A percentile compares a stretch with the other conserved stretches of the same genome.
phyloP scores from a whole-genome alignment of 37 sponge, comb jelly and placozoan species.

The Chondrosia reniformis region DNA sequence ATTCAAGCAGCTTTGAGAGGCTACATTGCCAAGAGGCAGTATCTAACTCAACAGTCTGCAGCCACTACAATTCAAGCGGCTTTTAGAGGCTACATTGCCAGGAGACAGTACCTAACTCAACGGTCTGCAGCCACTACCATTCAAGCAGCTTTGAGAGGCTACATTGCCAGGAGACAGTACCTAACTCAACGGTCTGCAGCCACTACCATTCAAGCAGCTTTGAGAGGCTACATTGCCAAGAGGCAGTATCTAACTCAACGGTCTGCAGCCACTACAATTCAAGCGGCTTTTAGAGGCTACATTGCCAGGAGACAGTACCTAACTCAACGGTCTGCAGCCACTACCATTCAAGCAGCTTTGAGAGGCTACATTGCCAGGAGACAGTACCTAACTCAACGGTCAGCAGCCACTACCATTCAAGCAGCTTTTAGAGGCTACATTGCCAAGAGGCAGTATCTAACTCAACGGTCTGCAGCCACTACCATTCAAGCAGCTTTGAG shows the following conservation, averaged over 20 bases:
- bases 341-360: constrained; percentile 28
- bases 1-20: background rate
- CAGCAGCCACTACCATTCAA: constrained; percentile 49
- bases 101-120: background rate
- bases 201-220: constrained; percentile 28
- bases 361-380: constrained; percentile 25
- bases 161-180: constrained; percentile 12
- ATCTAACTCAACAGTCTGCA: background rate
- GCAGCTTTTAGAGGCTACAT: constrained; percentile 9
- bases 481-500: constrained; percentile 32
- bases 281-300: constrained; percentile 18
- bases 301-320: constrained; percentile 7
- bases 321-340: constrained; percentile 15
- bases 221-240: constrained; percentile 19
- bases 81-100: constrained; percentile 14
- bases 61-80: constrained; percentile 37
- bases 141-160: constrained; percentile 27
- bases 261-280: constrained; percentile 39
- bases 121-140: constrained; percentile 32
- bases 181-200: constrained; percentile 13
- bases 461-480: constrained; percentile 22
- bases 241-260: background rate
- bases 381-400: background rate
- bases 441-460: background rate
- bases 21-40: background rate